These are phyloP conservation scores for Drosophila prosaltans DNA, from an alignment of 1,140 invertebrate species.

Conservation along the genomic window DNA sequence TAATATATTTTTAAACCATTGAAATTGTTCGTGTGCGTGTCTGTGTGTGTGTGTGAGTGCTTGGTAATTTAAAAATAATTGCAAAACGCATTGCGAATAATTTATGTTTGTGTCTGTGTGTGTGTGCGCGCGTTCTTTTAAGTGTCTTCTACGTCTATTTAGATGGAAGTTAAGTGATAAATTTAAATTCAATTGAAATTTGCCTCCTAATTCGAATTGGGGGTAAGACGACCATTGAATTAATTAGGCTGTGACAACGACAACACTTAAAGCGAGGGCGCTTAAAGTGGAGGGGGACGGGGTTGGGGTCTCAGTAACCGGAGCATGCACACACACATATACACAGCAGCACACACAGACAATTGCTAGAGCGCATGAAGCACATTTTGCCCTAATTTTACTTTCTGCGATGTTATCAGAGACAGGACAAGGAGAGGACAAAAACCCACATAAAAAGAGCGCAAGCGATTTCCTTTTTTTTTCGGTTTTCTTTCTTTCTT, in stretches of 20 bases:
- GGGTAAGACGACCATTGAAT: constrained; percentile 64
- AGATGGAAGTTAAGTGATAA: constrained; percentile 12
- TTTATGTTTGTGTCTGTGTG: constrained; percentile 20
- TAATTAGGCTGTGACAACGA: constrained; percentile 75
- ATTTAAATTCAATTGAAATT: constrained; percentile 32
- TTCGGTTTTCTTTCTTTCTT: constrained; percentile 6
- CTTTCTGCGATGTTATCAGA: constrained; percentile 79
- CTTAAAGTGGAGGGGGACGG: constrained; percentile 49
- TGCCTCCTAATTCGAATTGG: constrained; percentile 24
- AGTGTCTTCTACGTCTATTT: background rate
- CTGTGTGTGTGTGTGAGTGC: constrained; percentile 44
- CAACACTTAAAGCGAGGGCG: constrained; percentile 61
- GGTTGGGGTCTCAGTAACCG: constrained; percentile 17
- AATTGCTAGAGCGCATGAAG: constrained; percentile 35
- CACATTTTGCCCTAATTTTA: constrained; percentile 78
- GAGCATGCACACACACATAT: constrained; percentile 27
- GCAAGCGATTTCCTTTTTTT: constrained; percentile 44
- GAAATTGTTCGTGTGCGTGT: constrained; percentile 31
- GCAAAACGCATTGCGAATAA: constrained; percentile 33
- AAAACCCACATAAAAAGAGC: constrained; percentile 37
- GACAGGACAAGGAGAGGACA: constrained; percentile 35
- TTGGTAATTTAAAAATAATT: constrained; percentile 63
- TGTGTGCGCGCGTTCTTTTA: background rate
- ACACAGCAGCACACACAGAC: background rate
- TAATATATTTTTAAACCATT: constrained; percentile 60